Percentiles rank a stretch among this genome's conserved stretches.
Evolutionary conservation across 2,888 invertebrate species (phyloP).

Genomic region (Tachina grossa): DNA sequence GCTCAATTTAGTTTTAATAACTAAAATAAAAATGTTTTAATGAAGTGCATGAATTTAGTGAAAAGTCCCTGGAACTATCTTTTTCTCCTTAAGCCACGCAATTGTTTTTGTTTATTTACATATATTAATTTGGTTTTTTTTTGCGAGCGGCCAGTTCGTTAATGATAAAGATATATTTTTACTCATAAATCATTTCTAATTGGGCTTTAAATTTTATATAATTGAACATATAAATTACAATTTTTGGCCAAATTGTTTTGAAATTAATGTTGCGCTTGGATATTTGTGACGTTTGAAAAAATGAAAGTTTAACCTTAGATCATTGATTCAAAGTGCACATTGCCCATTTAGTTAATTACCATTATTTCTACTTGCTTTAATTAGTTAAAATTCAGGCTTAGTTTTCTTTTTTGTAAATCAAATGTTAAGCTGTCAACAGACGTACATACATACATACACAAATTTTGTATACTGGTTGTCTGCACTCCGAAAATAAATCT

Average conservation of each 20-base stretch:
- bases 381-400: slow-evolving; percentile 39
- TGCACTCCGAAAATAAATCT: slow-evolving; percentile 21
- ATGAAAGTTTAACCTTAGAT: slow-evolving; percentile 62
- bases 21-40: slow-evolving; percentile 1
- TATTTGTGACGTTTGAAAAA: slow-evolving; percentile 36
- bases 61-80: slow-evolving; percentile 13
- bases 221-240: slow-evolving; percentile 47
- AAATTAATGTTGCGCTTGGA: slow-evolving; percentile 39
- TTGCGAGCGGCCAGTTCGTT: slow-evolving; percentile 47
- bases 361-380: slow-evolving; percentile 62
- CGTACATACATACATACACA: not conserved
- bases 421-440: slow-evolving; percentile 45
- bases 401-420: not conserved
- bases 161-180: slow-evolving; percentile 35
- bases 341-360: slow-evolving; percentile 48
- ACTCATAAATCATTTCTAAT: slow-evolving; percentile 57
- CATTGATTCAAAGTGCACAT: slow-evolving; percentile 23
- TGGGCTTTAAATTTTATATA: slow-evolving; percentile 31
- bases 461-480: not conserved
- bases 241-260: slow-evolving; percentile 40
- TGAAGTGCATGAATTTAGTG: not conserved
- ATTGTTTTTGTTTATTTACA: not conserved
- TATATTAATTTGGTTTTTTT: not conserved
- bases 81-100: not conserved
- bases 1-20: not conserved